Evolutionary conservation across 2,888 invertebrate species (phyloP), one percentile per base, ranked within the genome.

Genomic region (Argyra leucocephala): DNA sequence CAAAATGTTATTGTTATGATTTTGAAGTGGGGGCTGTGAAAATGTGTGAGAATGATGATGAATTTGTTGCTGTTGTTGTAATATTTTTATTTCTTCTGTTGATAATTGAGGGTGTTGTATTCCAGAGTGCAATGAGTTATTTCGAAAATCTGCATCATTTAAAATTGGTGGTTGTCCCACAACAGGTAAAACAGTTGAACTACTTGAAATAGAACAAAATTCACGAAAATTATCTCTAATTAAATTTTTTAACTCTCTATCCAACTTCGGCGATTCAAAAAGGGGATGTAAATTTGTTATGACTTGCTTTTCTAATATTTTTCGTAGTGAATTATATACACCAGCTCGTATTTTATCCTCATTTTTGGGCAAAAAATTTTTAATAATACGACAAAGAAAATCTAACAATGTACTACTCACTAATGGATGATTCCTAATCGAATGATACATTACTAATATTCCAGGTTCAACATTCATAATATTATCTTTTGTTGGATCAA

Each of bases 161-260:
- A 48, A 48, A 18, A 48, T 48, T 48, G 48, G n/a, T 5, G 48
- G 70, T 60, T 69, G 72, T 63, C 67, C 69, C 61, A 63, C 57
- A 12, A 64, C 64, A 18, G 66, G 59, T 36, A 69, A 65, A 22
- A 66, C 68, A 63, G 66, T 66, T 21, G 48, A 61, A 31, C 26
- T 63, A 57, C 61, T 58, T 37, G 69, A 59, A 23, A 67, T 22
- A 37, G 67, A 65, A 64, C 69, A 70, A 79, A 96, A 96, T 80
- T 96, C 96, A 73, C 89, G 88, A 76, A 97, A 97, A 58, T 91
- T 92, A 74, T 94, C 93, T 69, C 91, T 85, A 58, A 97, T 90
- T 79, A 94, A 88, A 68, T 85, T 85, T 68, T 85, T 79, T 65
- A 88, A 76, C 70, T 88, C 88, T 69, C 82, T 80, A 76, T 88